Percentiles rank a stretch among this genome's conserved stretches.
Evolutionary conservation across 1,140 invertebrate species (phyloP).

Genomic region (Arion vulgaris): DNA sequence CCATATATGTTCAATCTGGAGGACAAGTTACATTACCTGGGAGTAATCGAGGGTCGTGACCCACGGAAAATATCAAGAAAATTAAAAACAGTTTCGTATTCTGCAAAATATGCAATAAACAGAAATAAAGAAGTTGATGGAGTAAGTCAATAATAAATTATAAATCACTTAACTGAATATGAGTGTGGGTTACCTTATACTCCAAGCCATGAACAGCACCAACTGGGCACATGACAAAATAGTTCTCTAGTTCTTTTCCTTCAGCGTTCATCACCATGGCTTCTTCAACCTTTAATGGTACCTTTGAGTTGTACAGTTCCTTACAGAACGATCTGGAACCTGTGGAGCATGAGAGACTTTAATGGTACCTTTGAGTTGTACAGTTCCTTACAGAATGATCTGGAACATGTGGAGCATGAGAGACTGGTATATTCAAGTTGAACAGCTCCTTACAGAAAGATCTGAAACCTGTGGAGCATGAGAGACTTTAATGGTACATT

Average conservation of each 20-base stretch:
- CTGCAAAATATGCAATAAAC: too few relatives aligned
- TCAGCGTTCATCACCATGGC: neutral
- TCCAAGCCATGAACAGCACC: slow-evolving; percentile 13
- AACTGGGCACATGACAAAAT: slow-evolving; percentile 15
- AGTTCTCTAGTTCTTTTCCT: neutral
- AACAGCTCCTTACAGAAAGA: neutral
- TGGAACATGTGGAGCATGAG: neutral
- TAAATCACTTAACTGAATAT: too few relatives aligned
- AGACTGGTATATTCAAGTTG: neutral
- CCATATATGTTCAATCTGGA: too few relatives aligned
- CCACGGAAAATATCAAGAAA: too few relatives aligned
- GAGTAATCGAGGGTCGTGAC: too few relatives aligned
- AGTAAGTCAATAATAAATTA: too few relatives aligned
- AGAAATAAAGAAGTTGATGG: too few relatives aligned
- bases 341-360: neutral
- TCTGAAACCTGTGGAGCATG: neutral
- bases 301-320: neutral
- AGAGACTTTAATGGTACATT: too few relatives aligned
- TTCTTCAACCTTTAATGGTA: slow-evolving; percentile 14
- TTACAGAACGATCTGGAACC: neutral
- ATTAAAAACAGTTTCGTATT: too few relatives aligned
- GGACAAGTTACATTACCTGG: too few relatives aligned
- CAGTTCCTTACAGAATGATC: neutral
- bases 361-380: neutral
- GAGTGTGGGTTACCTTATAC: slow-evolving; percentile 20